Evolutionary conservation across 2,113 vertebrate species (phyloP), one percentile per base, ranked within the genome.

Genomic region (Hassar affinis): DNA sequence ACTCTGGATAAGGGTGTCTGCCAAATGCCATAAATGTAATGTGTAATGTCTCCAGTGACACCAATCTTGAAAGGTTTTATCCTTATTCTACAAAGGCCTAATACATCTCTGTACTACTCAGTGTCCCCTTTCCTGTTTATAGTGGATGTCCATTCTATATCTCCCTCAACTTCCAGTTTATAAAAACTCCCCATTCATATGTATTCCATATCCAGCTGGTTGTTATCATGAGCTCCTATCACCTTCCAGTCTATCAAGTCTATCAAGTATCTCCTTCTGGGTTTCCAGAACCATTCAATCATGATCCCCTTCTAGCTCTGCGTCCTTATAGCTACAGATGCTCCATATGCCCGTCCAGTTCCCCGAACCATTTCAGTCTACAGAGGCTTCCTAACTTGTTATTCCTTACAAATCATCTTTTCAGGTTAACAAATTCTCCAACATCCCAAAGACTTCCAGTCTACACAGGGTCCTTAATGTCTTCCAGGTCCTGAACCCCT

Each of bases 401-500:
- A 51, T 4, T 27, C n/a, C 47, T 49, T 14, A 1, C 18, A 51
- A 2, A n/a, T 20, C 18, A 1, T 30, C 14, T 49, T 38, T 68
- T 72, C 42, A 51, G n/a, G n/a, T 74, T 30, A 66, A 66, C 64
- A 66, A 54, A 76, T 17, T 76, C 27, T 30, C 51, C 18, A 20
- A 33, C 30, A 20, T 56, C 30, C 30, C 4, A 56, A 56, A 35
- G 35, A 10, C 18, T 12, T 54, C 25, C 5, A 38, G 6, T 38
- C 30, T 25, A 56, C 7, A 56, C 74, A 56, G 20, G 18, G 14
- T 56, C 18, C 49, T 33, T 22, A 56, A 56, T 38, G 33, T 35
- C 74, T 77, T 56, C 74, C 72, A 33, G 49, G 72, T 54, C 27
- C 49, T 20, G 72, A 33, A 76, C 49, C 27, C 14, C 49, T 76